phyloP scores from a whole-genome alignment of 2,888 invertebrate genomes.

The Himalopsyche japonica region DNA sequence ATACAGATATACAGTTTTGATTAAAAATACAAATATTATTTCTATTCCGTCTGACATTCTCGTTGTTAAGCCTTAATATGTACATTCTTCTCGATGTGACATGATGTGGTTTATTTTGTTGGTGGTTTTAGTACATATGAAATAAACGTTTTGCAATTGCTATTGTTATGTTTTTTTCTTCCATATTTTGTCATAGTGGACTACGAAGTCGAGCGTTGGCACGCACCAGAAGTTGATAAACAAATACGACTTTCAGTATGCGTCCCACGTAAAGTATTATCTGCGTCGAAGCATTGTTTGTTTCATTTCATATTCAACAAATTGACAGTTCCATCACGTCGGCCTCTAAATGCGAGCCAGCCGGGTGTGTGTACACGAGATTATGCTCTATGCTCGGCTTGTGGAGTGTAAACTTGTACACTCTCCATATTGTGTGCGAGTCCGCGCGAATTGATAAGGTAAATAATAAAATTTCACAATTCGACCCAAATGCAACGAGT shows the following conservation, averaged over 20 bases:
- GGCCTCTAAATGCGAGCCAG: neutral
- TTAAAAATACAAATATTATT: too few species aligned
- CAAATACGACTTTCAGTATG: slow-evolving; percentile 9
- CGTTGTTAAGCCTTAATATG: too few species aligned
- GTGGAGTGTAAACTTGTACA: neutral
- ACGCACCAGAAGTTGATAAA: slow-evolving; percentile 8
- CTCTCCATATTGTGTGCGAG: neutral
- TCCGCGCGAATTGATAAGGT: neutral
- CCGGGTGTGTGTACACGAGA: neutral
- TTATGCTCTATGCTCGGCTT: neutral
- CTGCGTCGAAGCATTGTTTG: slow-evolving; percentile 29
- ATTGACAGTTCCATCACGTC: neutral
- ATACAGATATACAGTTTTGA: too few species aligned
- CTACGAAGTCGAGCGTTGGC: neutral
- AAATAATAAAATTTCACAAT: neutral
- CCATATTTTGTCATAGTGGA: neutral
- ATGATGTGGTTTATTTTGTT: too few species aligned
- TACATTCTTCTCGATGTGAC: too few species aligned
- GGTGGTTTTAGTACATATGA: too few species aligned
- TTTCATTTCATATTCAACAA: slow-evolving; percentile 21
- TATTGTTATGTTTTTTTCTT: too few species aligned
- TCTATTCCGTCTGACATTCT: too few species aligned
- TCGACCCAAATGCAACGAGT: neutral
- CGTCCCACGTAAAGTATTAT: slow-evolving; percentile 29
- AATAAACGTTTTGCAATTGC: too few species aligned